Evolutionary conservation across 2,797 vertebrate genomes (phyloP), one percentile per base, ranked within the genome.

Genomic region (Chelidonichthys spinosus): DNA sequence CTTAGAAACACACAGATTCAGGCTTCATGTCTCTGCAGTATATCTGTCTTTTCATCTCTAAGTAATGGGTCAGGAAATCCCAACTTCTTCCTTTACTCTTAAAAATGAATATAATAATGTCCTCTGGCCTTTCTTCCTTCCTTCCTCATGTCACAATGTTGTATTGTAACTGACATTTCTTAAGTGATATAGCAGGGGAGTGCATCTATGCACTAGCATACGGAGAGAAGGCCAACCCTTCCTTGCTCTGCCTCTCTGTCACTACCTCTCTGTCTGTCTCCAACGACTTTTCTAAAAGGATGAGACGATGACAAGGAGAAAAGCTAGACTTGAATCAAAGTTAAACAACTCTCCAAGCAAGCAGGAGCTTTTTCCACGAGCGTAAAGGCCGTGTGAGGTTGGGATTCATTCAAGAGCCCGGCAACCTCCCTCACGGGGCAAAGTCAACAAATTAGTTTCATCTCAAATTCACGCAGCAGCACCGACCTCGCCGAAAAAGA

Each of bases 371-470:
- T 62, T 18, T 55, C 11, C 25, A 44, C 52, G 49, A 33, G 32
- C 6, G 1, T 50, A 63, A 1, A 47, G 7, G 60, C 17, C 2
- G 33, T 5, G 15, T 54, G 40, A 8, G 43, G 37, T n/a, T 18
- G 50, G 5, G 14, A 17, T 71, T 37, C 49, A 35, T 60, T 76
- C 60, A 67, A 64, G 74, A 35, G 40, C 43, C 9, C 37, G 33
- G 35, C 33, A 43, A 42, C 37, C 33, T 17, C 14, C 17, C 50
- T 61, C 35, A 7, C 14, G 4, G 25, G 33, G 35, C 69, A 67
- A 61, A 60, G 66, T 74, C 60, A 76, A 50, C 61, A 60, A 52
- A 39, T 68, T 52, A 55, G 35, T 46, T 79, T 75, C 39, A 73
- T 52, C 17, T 55, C 25, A 49, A 53, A 25, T 35, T 67, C 47